Base-by-base conservation (phyloP, 1,140 invertebrate species). In the Drosophila insularis region DNA sequence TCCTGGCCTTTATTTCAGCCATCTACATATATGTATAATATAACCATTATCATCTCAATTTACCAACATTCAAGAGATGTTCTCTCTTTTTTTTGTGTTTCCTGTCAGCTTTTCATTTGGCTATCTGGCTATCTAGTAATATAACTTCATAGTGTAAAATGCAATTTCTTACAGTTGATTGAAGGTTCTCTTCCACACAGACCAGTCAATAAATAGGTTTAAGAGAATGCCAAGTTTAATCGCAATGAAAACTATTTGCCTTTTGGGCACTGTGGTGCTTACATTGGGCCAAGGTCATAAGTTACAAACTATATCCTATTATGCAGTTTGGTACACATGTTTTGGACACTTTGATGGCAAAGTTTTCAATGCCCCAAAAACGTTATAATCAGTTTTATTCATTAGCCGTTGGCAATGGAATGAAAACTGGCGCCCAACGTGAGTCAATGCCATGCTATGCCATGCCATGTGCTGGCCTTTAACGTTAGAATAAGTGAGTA, bases 351-450 rank as follows among this genome's bases (percentile, higher is more conserved):
- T 50, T 50, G 43, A 21, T 21, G 7, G 59, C 5, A 56, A 66
- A 66, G 17, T 50, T 50, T 50, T 23, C 5, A 53, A 60, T 60
- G 19, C 32, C 43, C 35, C 35, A 37, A 13, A 37, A 21, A 4
- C 10, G 17, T 1, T 19, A 32, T 32, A 64, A 64, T 70, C 55
- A 63, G 39, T 70, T 64, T 64, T 53, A 63, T 70, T 70, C 54
- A 70, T 70, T 64, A 70, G 54, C 68, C 40, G 7, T 37, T 21
- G 5, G 17, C 56, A 37, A 21, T 13, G 11, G 13, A 59, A 59
- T 21, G 31, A 59, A 59, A 62, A 39, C 46, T 40, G 13, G 35
- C 19, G 39, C 37, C 39, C 35, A 46, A 40, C 23, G 17, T 46
- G 35, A 11, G n/a, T 6, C 6, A 35, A 35, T 35, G 32, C 32